phyloP scores from a whole-genome alignment of 1,140 invertebrate genomes.

The Musca domestica region DNA sequence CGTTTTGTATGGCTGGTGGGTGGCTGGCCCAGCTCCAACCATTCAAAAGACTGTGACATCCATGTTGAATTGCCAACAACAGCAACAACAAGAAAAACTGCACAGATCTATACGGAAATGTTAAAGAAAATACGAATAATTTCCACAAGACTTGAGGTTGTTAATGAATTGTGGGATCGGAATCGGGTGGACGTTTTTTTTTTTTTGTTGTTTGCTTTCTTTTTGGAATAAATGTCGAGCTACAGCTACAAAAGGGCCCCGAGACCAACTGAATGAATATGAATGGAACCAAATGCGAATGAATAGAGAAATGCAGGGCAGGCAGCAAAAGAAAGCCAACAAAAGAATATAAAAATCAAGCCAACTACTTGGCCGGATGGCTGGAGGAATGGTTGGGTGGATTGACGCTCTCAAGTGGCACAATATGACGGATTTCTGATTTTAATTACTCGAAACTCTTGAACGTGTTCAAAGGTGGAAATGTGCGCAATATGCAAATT shows the following conservation, averaged over 20 bases:
- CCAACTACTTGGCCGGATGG: background rate
- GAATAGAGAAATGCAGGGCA: background rate
- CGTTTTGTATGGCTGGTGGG: no score
- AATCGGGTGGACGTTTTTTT: background rate
- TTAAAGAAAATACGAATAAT: slow-evolving; percentile 14
- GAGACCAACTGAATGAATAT: slow-evolving; percentile 5
- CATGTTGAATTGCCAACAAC: no score
- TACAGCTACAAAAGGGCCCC: background rate
- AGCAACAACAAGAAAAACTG: no score
- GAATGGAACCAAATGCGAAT: slow-evolving; percentile 1
- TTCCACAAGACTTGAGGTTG: slow-evolving; percentile 15
- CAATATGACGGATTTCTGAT: slow-evolving; percentile 22
- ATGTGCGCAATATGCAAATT: slow-evolving; percentile 24
- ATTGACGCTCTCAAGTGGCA: slow-evolving; percentile 18
- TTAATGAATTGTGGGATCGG: slow-evolving; percentile 11
- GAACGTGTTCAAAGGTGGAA: slow-evolving; percentile 25
- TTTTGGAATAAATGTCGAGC: background rate
- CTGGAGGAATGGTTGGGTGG: background rate
- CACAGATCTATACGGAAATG: background rate
- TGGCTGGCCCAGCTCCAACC: no score
- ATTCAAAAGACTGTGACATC: no score
- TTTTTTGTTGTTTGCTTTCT: no score
- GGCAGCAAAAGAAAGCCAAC: background rate
- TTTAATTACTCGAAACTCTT: slow-evolving; percentile 23
- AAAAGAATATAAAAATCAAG: slow-evolving; percentile 7